These are phyloP conservation scores for Neomonachus schauinslandi DNA, from an alignment of 2,113 vertebrate species.

Conservation along the genomic window DNA sequence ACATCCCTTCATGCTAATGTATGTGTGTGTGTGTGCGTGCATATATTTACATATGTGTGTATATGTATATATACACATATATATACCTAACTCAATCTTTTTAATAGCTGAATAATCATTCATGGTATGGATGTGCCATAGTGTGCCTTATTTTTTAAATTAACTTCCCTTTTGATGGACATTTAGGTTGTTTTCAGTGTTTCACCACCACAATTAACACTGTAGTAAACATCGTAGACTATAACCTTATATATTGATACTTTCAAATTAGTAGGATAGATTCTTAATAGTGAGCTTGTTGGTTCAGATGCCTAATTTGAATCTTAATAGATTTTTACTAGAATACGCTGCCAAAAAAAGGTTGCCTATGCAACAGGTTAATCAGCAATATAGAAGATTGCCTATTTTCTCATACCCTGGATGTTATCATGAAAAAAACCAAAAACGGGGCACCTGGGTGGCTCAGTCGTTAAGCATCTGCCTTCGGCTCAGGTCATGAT, in stretches of 20 bases:
- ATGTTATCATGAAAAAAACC: neutral
- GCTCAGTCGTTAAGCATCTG: no score
- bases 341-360: neutral
- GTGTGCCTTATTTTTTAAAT: neutral
- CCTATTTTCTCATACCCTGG: neutral
- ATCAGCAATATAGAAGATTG: neutral
- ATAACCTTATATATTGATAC: neutral
- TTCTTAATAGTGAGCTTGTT: neutral
- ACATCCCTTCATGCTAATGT: neutral
- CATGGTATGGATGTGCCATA: neutral
- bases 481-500: no score
- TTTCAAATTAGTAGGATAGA: neutral
- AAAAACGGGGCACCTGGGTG: no score
- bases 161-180: neutral
- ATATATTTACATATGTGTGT: neutral
- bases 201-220: neutral
- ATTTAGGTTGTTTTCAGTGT: neutral
- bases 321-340: constrained; percentile 18
- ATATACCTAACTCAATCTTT: neutral
- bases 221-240: neutral
- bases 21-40: neutral
- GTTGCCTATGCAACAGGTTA: neutral
- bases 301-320: neutral
- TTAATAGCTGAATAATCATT: neutral
- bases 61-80: neutral